Base-by-base conservation (phyloP, 2,888 invertebrate genomes). In the Mantis religiosa region DNA sequence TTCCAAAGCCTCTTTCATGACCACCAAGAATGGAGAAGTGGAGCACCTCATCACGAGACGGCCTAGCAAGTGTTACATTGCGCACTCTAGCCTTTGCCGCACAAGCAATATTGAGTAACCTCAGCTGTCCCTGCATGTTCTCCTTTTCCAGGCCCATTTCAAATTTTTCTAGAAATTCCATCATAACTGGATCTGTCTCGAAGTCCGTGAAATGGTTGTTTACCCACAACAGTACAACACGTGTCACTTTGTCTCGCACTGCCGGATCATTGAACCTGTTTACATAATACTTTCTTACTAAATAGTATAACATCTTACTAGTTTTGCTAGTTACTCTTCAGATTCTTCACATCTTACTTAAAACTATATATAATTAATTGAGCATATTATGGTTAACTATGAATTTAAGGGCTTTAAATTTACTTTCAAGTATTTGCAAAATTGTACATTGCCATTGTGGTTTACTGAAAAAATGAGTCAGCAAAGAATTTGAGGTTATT, bases 201-300 rank as follows among this genome's bases (percentile, higher is more conserved):
- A 99, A 99, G 93, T 99, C 99, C 83, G 98, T 98, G 92, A 99
- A 99, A 93, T 99, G 99, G 93, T 99, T 99, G 93, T 99, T 99
- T 1, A 99, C 99, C 99, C 99, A 99, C 15, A 99, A 95, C 84
- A 99, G 94, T 15, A 99, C 98, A 0, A 99, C 98, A 89, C 99
- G 95, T 0, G 99, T 99, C 7, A 99, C 99, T 92, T 98, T 95
- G 93, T 98, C 97, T 91, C 97, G 94, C 54, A 97, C 94, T 2
- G 93, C 93, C 9, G 96, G 94, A 92, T 98, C 98, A 91, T 97
- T 96, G 92, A 99, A 98, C 93, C 93, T 92, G 89, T 8, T 85
- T 25, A 34, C 25, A 71, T 27, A 2, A 41, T 20, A 81, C 7
- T 9, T 27, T 34, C 41, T 41, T 25, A 27, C 20, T 15, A 41